A percentile compares a stretch with the other conserved stretches of the same genome.
Evolutionary conservation across 2,113 vertebrate species (phyloP).

Genomic region (Entosphenus tridentatus): DNA sequence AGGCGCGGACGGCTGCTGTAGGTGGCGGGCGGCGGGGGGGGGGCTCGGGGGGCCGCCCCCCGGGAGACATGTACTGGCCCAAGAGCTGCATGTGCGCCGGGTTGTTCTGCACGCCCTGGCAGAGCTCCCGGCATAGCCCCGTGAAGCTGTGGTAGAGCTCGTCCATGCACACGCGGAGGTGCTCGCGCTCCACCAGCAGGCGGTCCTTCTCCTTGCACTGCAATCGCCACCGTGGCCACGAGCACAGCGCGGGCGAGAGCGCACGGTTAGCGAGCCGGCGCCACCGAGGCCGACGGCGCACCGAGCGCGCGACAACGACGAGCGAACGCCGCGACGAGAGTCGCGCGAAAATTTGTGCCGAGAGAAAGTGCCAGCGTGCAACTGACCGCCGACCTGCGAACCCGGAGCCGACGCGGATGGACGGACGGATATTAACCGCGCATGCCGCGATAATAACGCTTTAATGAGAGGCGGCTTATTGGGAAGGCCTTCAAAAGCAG

Average conservation of each 20-base stretch:
- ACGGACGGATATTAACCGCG: no score
- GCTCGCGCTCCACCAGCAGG: constrained; percentile 46
- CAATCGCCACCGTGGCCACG: background rate
- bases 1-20: no score
- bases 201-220: constrained; percentile 36
- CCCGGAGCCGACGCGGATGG: no score
- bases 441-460: no score
- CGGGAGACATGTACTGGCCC: constrained; percentile 39
- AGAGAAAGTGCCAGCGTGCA: background rate
- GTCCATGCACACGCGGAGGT: constrained; percentile 48
- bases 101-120: constrained; percentile 36
- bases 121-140: constrained; percentile 47
- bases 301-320: background rate
- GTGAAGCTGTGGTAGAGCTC: constrained; percentile 57
- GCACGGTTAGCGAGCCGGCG: background rate
- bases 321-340: background rate
- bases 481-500: constrained; percentile 11
- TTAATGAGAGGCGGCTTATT: background rate
- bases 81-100: constrained; percentile 53
- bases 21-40: no score
- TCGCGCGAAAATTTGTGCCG: background rate
- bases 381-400: no score
- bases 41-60: no score
- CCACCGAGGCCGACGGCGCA: background rate
- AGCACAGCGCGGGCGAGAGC: background rate